These are phyloP conservation scores for Helarctos malayanus DNA, from an alignment of 2,797 vertebrate genomes.

Conservation along the genomic window DNA sequence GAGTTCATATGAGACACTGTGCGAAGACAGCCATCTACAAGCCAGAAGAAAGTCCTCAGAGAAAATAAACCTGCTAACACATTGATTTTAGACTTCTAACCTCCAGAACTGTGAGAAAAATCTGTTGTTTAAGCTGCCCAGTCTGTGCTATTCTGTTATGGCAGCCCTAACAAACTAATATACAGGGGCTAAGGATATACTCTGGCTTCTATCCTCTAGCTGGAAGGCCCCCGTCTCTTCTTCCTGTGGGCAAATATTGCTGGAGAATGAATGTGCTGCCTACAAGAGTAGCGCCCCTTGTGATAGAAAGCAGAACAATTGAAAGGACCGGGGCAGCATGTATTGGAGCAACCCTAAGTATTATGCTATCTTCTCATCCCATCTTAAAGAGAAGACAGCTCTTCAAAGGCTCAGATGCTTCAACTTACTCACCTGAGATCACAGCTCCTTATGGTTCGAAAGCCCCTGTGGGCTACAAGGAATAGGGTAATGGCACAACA, in stretches of 20 bases:
- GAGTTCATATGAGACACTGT: not conserved
- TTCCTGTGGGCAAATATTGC: not conserved
- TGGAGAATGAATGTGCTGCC: not conserved
- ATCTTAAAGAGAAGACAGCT: not conserved
- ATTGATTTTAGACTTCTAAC: not conserved
- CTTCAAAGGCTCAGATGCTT: not conserved
- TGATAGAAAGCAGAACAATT: not conserved
- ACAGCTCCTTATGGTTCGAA: not conserved
- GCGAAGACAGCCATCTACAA: not conserved
- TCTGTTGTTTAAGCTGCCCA: not conserved
- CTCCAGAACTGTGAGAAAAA: not conserved
- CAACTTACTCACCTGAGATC: not conserved
- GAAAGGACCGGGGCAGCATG: not conserved
- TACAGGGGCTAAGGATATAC: not conserved
- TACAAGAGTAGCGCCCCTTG: not conserved
- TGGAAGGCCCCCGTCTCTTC: fast-evolving
- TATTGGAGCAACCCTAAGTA: not conserved
- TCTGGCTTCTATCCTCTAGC: not conserved
- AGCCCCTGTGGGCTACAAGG: no score
- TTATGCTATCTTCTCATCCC: not conserved
- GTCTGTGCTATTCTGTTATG: not conserved
- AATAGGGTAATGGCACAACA: not conserved
- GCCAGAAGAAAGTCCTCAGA: not conserved
- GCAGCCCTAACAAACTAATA: not conserved
- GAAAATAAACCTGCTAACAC: not conserved